Evolutionary conservation across 2,113 vertebrate species (phyloP).

Genomic region (Percopsis transmontana): DNA sequence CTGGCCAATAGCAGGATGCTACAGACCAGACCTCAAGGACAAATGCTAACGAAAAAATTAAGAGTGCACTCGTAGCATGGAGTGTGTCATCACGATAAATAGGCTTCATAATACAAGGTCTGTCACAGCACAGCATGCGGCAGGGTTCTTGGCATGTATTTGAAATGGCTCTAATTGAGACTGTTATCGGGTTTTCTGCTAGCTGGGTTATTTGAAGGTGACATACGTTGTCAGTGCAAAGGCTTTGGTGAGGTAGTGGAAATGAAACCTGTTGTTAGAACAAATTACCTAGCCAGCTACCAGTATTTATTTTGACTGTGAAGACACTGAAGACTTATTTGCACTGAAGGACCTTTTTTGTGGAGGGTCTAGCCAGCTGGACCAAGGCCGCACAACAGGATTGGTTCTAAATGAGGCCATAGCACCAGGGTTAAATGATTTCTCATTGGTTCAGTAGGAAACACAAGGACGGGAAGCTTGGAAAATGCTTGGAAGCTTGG

Average conservation of each 20-base stretch:
- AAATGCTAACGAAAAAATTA: conserved; percentile 37
- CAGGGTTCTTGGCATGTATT: conserved; percentile 23
- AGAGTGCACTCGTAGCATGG: conserved; percentile 48
- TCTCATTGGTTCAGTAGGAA: conserved; percentile 13
- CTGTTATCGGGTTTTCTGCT: conserved; percentile 19
- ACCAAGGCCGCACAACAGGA: background rate
- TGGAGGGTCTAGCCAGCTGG: background rate
- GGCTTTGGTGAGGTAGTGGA: conserved; percentile 28
- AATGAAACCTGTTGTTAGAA: conserved; percentile 2
- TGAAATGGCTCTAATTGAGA: conserved; percentile 27
- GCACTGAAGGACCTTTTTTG: too few species aligned
- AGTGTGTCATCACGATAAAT: conserved; percentile 47
- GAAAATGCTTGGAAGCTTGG: background rate
- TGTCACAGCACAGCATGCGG: conserved; percentile 26
- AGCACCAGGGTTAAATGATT: conserved; percentile 5
- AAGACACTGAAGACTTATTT: conserved; percentile 38
- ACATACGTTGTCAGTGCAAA: conserved; percentile 24
- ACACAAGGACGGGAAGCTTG: background rate
- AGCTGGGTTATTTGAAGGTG: conserved; percentile 27
- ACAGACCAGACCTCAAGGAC: conserved; percentile 60
- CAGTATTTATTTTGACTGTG: conserved; percentile 34
- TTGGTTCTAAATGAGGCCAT: conserved; percentile 5
- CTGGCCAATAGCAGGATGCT: conserved; percentile 48
- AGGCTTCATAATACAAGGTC: conserved; percentile 43
- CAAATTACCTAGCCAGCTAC: background rate